Evolutionary conservation across 2,113 vertebrate species (phyloP), one percentile per base, ranked within the genome.

Genomic region (Lepisosteus osseus): DNA sequence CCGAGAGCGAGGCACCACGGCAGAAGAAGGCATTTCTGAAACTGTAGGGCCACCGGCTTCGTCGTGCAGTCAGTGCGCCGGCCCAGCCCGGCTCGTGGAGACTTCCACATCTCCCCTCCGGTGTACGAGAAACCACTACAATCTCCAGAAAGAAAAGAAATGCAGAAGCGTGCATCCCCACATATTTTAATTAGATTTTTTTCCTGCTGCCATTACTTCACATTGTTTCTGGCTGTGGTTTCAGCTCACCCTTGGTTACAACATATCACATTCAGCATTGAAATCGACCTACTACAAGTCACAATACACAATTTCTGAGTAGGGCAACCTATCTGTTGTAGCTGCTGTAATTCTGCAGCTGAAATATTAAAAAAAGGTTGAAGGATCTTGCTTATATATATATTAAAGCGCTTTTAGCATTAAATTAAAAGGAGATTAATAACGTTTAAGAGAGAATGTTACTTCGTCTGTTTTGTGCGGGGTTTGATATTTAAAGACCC

Each of bases 261-360:
- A 89, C 88, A 84, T 86, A 90, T 89, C 89, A 90, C 84, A 86
- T 84, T 90, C 87, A 83, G 82, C 87, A 86, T 83, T 87, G 78
- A 82, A 86, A 85, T 86, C 84, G 84, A 73, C 73, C 85, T 86
- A 81, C 84, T 86, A 85, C 89, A 92, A 86, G 85, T 90, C 86
- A 88, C 87, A 91, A 83, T 89, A 90, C 89, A 90, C 88, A 92
- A 86, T 89, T 75, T 68, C 87, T 84, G 75, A 80, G 90, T 89
- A 91, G 93, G 91, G 92, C 88, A 89, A 90, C 90, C 87, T 87
- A 84, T 80, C 82, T 83, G 84, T 51, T 51, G 80, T 84, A 84
- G 83, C 78, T 75, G 75, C 67, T 69, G 81, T 78, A 84, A 83
- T 85, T 86, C 86, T 85, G 83, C 84, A 68, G 79, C 85, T 83